These are phyloP conservation scores for Drosophila koepferae DNA, from an alignment of 2,888 invertebrate species.

Conservation along the genomic window DNA sequence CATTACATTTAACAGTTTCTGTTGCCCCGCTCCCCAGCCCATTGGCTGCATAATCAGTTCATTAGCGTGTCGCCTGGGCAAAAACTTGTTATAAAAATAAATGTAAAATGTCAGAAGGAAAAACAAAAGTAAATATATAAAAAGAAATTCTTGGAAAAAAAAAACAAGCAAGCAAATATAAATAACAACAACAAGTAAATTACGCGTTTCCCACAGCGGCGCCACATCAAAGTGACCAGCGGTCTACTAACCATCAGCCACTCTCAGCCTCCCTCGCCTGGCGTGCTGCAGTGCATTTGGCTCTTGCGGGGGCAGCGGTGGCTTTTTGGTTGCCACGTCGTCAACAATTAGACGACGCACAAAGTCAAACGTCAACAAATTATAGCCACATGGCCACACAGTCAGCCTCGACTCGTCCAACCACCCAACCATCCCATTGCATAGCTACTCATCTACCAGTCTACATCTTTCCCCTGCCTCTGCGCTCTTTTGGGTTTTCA, in stretches of 20 bases:
- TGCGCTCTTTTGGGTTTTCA: slow-evolving; percentile 39
- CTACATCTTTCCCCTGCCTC: neutral
- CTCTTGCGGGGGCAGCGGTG: neutral
- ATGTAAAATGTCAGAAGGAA: slow-evolving; percentile 8
- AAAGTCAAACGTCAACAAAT: slow-evolving; percentile 81
- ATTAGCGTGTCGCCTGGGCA: slow-evolving; percentile 54
- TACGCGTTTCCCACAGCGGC: slow-evolving; percentile 82
- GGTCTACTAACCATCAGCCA: slow-evolving; percentile 14
- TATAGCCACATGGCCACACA: slow-evolving; percentile 78
- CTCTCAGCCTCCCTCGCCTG: neutral
- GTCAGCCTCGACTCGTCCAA: slow-evolving; percentile 17
- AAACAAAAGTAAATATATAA: slow-evolving; percentile 13
- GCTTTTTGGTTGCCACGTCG: slow-evolving; percentile 45
- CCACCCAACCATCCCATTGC: neutral
- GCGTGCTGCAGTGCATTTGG: slow-evolving; percentile 31
- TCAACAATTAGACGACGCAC: slow-evolving; percentile 79
- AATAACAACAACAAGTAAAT: slow-evolving; percentile 66
- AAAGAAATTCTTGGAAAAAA: slow-evolving; percentile 12
- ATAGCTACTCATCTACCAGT: neutral
- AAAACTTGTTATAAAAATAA: slow-evolving; percentile 32
- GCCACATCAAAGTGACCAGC: slow-evolving; percentile 84
- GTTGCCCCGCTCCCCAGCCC: neutral
- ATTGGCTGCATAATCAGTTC: slow-evolving; percentile 69
- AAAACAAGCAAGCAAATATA: neutral
- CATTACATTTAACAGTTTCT: neutral